Percentiles rank a stretch among this genome's conserved stretches.
phyloP scores from a whole-genome alignment of 2,113 vertebrate species.

The Cariama cristata region DNA sequence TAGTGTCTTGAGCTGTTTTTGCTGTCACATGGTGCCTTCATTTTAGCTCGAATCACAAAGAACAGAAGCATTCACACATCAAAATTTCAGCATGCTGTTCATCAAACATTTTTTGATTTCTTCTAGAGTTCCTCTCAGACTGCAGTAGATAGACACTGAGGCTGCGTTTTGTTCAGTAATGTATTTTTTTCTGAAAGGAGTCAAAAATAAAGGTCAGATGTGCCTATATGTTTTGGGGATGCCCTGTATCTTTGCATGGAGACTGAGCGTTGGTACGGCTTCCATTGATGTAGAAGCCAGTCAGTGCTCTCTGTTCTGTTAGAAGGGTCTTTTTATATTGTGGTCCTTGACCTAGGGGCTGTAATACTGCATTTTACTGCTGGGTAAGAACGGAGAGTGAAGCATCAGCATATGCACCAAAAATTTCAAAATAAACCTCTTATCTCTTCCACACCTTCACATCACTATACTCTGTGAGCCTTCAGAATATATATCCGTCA shows the following conservation, averaged over 20 bases:
- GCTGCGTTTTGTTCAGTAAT: background rate
- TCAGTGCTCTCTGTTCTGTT: background rate
- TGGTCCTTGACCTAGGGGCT: background rate
- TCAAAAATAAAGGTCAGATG: background rate
- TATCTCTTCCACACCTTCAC: background rate
- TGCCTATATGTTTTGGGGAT: background rate
- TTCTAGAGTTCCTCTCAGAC: background rate
- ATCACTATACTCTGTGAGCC: background rate
- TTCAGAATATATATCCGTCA: background rate
- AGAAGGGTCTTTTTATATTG: background rate
- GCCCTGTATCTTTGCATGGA: background rate
- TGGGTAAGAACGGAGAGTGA: background rate
- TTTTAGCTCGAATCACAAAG: background rate
- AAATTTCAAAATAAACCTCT: background rate
- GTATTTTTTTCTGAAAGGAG: background rate
- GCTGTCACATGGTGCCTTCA: background rate
- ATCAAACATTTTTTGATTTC: background rate
- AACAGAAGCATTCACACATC: background rate
- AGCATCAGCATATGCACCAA: background rate
- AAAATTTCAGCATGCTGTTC: background rate
- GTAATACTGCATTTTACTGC: background rate
- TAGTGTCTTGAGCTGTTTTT: background rate
- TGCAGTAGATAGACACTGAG: background rate
- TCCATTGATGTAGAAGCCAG: background rate
- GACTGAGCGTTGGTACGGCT: background rate